Conservation (phyloP, 2,797 vertebrate genomes). For the Craterocephalus amniculus region DNA sequence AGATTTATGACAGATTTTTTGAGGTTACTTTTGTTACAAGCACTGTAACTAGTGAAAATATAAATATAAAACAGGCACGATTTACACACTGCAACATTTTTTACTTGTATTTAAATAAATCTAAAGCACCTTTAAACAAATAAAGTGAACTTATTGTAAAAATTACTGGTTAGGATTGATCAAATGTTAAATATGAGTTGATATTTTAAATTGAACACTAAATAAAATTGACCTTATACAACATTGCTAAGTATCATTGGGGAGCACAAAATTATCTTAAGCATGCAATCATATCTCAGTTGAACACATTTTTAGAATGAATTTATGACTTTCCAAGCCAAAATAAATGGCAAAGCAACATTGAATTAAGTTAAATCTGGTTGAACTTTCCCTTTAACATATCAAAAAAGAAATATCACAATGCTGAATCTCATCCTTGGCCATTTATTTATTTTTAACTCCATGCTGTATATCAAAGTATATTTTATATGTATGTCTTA, state of each 20-base stretch:
- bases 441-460: constrained; percentile 62
- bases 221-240: too few relatives aligned
- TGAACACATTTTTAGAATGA: constrained; percentile 16
- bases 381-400: constrained; percentile 69
- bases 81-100: not conserved
- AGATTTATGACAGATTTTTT: not conserved
- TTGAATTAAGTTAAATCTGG: constrained; percentile 45
- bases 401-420: constrained; percentile 72
- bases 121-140: not conserved
- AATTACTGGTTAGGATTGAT: not conserved
- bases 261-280: constrained; percentile 25
- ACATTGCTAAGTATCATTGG: constrained; percentile 45
- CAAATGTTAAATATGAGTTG: not conserved
- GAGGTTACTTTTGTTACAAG: not conserved
- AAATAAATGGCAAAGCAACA: constrained; percentile 15
- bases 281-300: constrained; percentile 13
- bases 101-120: not conserved
- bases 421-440: constrained; percentile 54
- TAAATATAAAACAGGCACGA: not conserved
- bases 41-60: not conserved
- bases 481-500: constrained; percentile 59
- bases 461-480: constrained; percentile 49
- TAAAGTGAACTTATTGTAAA: not conserved
- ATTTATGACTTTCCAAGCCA: constrained; percentile 4
- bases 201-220: not conserved